Percentiles rank a stretch among this genome's conserved stretches.
Conservation (phyloP, 2,797 vertebrate genomes). For the Eleutherodactylus coqui region DNA sequence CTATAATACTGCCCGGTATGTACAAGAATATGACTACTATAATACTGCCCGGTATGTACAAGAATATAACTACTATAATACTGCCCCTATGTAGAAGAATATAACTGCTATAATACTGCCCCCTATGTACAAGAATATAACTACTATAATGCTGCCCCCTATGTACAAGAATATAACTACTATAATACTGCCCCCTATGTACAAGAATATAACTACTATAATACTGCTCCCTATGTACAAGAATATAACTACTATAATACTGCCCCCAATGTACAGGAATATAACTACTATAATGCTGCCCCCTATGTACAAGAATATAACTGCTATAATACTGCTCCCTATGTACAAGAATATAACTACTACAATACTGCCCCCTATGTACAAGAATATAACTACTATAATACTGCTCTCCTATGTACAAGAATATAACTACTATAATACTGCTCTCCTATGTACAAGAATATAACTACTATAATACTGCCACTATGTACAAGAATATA, state of each 20-base stretch:
- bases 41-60: background rate
- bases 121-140: slow-evolving; percentile 4
- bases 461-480: slow-evolving; percentile 5
- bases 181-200: background rate
- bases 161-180: background rate
- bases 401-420: background rate
- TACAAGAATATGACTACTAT: slow-evolving; percentile 3
- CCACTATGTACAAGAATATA: slow-evolving; percentile 3
- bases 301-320: too few relatives aligned
- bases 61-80: slow-evolving; percentile 1
- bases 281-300: too few relatives aligned
- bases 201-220: too few relatives aligned
- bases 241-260: too few relatives aligned
- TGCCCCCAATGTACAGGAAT: too few relatives aligned
- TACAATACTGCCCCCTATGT: too few relatives aligned
- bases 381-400: slow-evolving; percentile 7
- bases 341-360: too few relatives aligned
- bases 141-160: background rate
- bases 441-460: background rate
- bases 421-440: slow-evolving; percentile 1
- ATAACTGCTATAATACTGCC: slow-evolving; percentile 2
- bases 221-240: too few relatives aligned
- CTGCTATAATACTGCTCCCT: too few relatives aligned
- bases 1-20: background rate
- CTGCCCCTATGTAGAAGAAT: background rate